phyloP scores from a whole-genome alignment of 92 coral and sea anemone species.

The Siderastrea siderea region DNA sequence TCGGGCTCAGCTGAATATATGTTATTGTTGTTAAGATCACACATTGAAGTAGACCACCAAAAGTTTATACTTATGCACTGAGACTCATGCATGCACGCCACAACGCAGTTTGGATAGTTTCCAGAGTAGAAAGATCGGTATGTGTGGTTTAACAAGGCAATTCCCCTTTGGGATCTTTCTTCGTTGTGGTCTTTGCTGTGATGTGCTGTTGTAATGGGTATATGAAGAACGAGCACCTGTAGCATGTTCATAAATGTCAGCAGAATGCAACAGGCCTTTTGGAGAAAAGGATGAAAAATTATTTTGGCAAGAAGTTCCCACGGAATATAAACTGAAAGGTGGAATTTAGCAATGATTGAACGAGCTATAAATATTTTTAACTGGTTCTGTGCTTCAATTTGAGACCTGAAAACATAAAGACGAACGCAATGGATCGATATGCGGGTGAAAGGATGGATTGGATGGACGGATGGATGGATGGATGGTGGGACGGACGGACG shows the following conservation, averaged over 20 bases:
- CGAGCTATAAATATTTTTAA: no score
- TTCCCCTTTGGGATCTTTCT: conserved; percentile 16
- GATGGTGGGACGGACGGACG: no score
- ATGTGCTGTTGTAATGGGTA: not conserved
- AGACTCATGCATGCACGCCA: conserved; percentile 13
- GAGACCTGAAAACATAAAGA: no score
- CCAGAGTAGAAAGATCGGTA: conserved; percentile 2
- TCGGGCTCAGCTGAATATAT: not conserved
- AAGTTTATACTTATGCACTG: conserved; percentile 11
- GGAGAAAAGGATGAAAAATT: no score
- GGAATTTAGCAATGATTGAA: no score
- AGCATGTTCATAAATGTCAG: not conserved
- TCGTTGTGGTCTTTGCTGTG: not conserved
- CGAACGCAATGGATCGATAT: no score
- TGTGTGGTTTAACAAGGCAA: conserved; percentile 4
- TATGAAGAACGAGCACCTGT: not conserved
- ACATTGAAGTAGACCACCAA: conserved; percentile 4
- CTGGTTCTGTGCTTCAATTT: no score
- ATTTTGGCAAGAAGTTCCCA: no score
- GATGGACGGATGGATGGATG: no score
- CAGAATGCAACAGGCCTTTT: no score
- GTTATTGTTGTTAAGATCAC: conserved; percentile 11
- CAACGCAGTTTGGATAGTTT: not conserved
- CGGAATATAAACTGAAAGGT: no score
- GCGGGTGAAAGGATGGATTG: no score